Evolutionary conservation across 2,888 invertebrate genomes (phyloP).

Genomic region (Conus canariensis): DNA sequence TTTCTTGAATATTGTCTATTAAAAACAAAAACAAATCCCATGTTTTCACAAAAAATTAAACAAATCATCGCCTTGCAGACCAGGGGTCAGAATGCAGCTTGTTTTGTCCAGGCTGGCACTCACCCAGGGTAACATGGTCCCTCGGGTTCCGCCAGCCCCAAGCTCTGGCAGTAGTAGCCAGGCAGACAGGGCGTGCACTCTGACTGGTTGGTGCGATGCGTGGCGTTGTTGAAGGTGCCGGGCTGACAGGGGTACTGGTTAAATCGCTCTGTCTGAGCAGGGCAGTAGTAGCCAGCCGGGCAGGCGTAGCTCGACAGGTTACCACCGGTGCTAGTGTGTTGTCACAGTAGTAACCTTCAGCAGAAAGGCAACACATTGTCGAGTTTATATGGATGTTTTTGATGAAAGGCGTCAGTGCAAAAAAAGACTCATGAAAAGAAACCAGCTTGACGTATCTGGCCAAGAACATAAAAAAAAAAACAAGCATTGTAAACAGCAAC

Average conservation of each 20-base stretch:
- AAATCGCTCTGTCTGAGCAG: slow-evolving; percentile 59
- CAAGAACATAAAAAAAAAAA: too few relatives aligned
- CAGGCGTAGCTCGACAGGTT: slow-evolving; percentile 65
- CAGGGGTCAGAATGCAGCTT: too few relatives aligned
- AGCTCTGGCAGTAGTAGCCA: slow-evolving; percentile 73
- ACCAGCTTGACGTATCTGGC: too few relatives aligned
- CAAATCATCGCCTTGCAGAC: too few relatives aligned
- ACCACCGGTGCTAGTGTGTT: slow-evolving; percentile 62
- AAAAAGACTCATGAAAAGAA: too few relatives aligned
- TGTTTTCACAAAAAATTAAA: too few relatives aligned
- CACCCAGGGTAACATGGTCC: slow-evolving; percentile 64
- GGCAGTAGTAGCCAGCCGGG: slow-evolving; percentile 71
- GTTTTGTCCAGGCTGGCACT: slow-evolving; percentile 28
- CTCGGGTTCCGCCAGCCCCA: too few relatives aligned
- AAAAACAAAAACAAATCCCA: too few relatives aligned
- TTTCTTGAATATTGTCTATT: too few relatives aligned
- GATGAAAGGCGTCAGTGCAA: too few relatives aligned
- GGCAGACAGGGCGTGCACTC: slow-evolving; percentile 69
- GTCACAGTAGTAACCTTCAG: slow-evolving; percentile 72
- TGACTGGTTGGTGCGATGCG: slow-evolving; percentile 54
- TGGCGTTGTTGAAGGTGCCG: slow-evolving; percentile 74
- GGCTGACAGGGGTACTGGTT: slow-evolving; percentile 72
- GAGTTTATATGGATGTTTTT: neutral
- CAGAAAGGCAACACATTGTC: slow-evolving; percentile 18
- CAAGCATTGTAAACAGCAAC: too few relatives aligned